Conservation (phyloP, 2,113 vertebrate genomes). For the Felis catus region F.catus_Fca126_mat1.0 CM031415.1:101302501-101303000, state of each 20-base stretch:
- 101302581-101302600: neutral
- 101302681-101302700: neutral
- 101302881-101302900: neutral
- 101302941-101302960: neutral
- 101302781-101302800: neutral
- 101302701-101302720: neutral
- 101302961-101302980: neutral
- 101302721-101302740: neutral
- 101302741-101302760: neutral
- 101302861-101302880: neutral
- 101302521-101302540: neutral
- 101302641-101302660: neutral
- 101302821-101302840: neutral
- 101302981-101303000: neutral
- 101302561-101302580: neutral
- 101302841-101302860: neutral
- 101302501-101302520: neutral
- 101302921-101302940: neutral
- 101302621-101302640: neutral
- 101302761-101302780: conserved; percentile 16
- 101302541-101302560: neutral
- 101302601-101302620: neutral
- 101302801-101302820: neutral
- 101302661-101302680: neutral
- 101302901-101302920: neutral